Conservation (phyloP, 1,140 invertebrate species). For the Aporrectodea caliginosa region DNA sequence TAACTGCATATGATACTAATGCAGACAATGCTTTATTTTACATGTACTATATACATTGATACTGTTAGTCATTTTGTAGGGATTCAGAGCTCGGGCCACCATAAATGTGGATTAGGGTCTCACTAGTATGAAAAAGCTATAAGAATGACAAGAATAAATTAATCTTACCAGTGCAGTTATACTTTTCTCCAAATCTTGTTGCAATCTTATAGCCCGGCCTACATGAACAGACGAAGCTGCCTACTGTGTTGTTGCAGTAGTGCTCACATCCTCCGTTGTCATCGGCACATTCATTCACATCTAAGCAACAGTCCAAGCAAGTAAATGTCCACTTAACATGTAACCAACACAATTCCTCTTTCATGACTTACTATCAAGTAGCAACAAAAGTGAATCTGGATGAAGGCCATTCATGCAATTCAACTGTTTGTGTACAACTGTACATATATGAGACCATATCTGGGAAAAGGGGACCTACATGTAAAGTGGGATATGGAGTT, state of each 20-base stretch:
- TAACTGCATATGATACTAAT: no score
- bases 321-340: not conserved
- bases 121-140: not conserved
- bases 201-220: conserved; percentile 41
- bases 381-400: not conserved
- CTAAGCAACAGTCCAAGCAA: conserved; percentile 35
- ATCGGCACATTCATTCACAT: conserved; percentile 59
- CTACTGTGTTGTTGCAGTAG: conserved; percentile 57
- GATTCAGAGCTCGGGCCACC: not conserved
- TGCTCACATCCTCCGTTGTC: conserved; percentile 60
- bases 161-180: not conserved
- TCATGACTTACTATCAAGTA: not conserved
- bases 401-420: not conserved
- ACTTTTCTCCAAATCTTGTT: not conserved
- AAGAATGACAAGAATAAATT: not conserved
- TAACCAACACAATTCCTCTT: not conserved
- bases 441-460: not conserved
- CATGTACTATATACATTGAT: no score
- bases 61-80: not conserved
- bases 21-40: no score
- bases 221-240: conserved; percentile 41
- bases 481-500: no score
- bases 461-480: no score
- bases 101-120: not conserved
- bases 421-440: not conserved